Percentiles rank a stretch among this genome's conserved stretches.
These are phyloP conservation scores for Hydriomena furcata DNA, from an alignment of 2,888 invertebrate genomes.

Conservation along the genomic window DNA sequence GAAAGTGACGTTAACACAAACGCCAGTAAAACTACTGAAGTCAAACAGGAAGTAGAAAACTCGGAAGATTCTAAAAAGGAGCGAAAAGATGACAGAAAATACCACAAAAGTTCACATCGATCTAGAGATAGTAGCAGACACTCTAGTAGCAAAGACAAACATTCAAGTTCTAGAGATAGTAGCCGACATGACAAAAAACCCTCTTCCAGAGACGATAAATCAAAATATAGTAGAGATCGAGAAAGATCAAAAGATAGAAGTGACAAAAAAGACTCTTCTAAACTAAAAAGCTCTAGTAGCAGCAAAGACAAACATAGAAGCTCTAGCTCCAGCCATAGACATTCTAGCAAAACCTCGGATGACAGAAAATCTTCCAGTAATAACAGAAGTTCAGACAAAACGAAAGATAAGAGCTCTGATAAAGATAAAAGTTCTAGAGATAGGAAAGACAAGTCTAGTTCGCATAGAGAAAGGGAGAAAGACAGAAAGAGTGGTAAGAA, in stretches of 20 bases:
- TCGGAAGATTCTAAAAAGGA: conserved; percentile 65
- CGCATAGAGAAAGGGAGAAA: conserved; percentile 71
- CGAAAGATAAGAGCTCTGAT: conserved; percentile 51
- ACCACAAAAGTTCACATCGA: conserved; percentile 67
- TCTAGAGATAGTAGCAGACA: conserved; percentile 71
- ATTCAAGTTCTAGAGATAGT: conserved; percentile 65
- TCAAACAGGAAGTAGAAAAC: conserved; percentile 62
- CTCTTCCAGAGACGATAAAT: conserved; percentile 63
- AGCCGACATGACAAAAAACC: conserved; percentile 66
- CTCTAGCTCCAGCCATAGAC: conserved; percentile 61
- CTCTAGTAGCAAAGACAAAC: conserved; percentile 72
- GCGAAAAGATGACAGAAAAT: conserved; percentile 63
- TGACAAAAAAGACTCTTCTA: conserved; percentile 70
- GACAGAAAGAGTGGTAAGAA: conserved; percentile 68
- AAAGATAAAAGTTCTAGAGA: conserved; percentile 61
- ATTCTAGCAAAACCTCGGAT: conserved; percentile 64
- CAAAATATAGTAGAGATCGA: conserved; percentile 65
- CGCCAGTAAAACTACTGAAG: conserved; percentile 66
- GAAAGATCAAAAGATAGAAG: conserved; percentile 59
- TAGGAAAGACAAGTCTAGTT: conserved; percentile 64
- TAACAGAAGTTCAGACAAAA: conserved; percentile 45
- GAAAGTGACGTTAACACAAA: conserved; percentile 69
- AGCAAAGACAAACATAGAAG: conserved; percentile 59
- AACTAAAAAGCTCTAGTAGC: conserved; percentile 62
- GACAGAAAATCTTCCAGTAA: conserved; percentile 56